Evolutionary conservation across 2,888 invertebrate genomes (phyloP).

Genomic region (Morpho achilles): DNA sequence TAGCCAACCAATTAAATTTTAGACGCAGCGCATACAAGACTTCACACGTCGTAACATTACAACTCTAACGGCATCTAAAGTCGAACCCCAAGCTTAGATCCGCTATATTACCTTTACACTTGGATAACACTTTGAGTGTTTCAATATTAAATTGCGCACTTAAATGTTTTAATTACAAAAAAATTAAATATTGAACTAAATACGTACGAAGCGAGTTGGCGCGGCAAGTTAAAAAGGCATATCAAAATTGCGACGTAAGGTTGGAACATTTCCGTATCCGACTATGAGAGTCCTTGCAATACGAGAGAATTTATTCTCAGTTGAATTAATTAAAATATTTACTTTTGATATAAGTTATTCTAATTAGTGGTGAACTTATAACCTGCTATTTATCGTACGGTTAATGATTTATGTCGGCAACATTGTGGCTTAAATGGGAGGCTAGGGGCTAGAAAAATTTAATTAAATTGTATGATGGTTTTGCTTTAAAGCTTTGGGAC

Average conservation of each 20-base stretch:
- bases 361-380: constrained; percentile 34
- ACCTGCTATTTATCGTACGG: constrained; percentile 29
- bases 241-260: constrained; percentile 75
- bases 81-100: constrained; percentile 38
- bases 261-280: constrained; percentile 64
- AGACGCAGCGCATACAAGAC: constrained; percentile 55
- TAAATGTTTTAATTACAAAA: constrained; percentile 53
- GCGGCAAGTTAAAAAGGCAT: constrained; percentile 71
- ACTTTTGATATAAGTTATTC: constrained; percentile 34
- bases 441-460: constrained; percentile 21
- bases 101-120: constrained; percentile 44
- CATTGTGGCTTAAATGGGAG: constrained; percentile 22
- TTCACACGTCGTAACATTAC: constrained; percentile 40
- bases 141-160: constrained; percentile 44
- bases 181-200: constrained; percentile 59
- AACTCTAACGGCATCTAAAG: constrained; percentile 36
- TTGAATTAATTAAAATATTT: constrained; percentile 44
- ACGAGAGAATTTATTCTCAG: constrained; percentile 65
- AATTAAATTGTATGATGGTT: constrained; percentile 26
- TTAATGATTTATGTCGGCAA: constrained; percentile 27
- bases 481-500: constrained; percentile 28
- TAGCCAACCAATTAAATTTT: constrained; percentile 76
- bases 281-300: constrained; percentile 63
- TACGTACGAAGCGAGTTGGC: constrained; percentile 52
- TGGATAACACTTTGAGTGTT: constrained; percentile 46